phyloP scores from a whole-genome alignment of 2,113 vertebrate genomes.

The Hyperopisus bebe region DNA sequence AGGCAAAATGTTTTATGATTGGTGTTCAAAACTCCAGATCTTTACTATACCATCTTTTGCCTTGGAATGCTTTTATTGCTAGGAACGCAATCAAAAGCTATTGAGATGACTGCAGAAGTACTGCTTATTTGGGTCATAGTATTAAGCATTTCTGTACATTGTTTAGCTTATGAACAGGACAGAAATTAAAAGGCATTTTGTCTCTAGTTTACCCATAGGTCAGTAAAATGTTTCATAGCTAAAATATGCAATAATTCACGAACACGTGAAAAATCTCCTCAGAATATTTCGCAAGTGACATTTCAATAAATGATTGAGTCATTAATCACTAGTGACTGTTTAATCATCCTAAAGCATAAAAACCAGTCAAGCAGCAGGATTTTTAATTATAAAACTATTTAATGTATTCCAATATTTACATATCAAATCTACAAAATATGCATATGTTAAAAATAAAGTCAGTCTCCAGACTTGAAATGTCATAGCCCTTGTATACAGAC shows the following conservation, averaged over 20 bases:
- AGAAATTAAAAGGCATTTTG: background rate
- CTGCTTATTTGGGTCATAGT: background rate
- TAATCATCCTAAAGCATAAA: background rate
- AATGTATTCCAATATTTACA: slow-evolving; percentile 60
- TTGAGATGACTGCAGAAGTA: background rate
- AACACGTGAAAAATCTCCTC: background rate
- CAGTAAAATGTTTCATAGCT: background rate
- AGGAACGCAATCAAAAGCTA: background rate
- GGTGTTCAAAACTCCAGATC: background rate
- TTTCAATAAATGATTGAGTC: slow-evolving; percentile 3
- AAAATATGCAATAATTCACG: background rate
- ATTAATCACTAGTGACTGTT: background rate
- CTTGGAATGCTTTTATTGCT: background rate
- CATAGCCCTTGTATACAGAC: slow-evolving; percentile 53
- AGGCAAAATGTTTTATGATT: background rate
- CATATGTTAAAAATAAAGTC: slow-evolving; percentile 58
- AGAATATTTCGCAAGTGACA: background rate
- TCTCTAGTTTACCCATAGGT: background rate
- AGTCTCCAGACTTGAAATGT: slow-evolving; percentile 38
- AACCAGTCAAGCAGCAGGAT: slow-evolving; percentile 19
- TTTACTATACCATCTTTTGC: background rate
- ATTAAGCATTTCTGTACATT: background rate
- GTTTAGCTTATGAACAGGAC: background rate
- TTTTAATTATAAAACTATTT: slow-evolving; percentile 56
- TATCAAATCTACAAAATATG: slow-evolving; percentile 69